phyloP scores from a whole-genome alignment of 1,140 invertebrate species.

The Hesperophylax magnus region DNA sequence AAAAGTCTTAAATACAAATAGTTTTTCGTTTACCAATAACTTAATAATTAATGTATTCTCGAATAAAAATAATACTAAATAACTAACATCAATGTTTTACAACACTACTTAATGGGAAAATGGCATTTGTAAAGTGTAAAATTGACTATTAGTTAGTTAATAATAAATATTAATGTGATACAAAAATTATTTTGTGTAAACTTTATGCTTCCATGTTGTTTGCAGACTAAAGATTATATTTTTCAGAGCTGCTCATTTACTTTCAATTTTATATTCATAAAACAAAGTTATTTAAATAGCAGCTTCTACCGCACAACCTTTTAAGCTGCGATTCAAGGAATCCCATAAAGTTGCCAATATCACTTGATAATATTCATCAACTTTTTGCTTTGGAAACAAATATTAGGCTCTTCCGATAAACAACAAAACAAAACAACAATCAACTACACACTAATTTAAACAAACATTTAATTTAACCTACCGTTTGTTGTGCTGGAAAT shows the following conservation, averaged over 20 bases:
- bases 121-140: constrained; percentile 40
- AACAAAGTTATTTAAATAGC: too few species aligned
- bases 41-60: constrained; percentile 1
- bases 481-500: constrained; percentile 27
- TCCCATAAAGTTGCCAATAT: constrained; percentile 9
- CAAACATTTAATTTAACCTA: too few species aligned
- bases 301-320: not conserved
- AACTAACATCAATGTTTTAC: constrained; percentile 18
- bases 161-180: constrained; percentile 24
- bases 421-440: constrained; percentile 8
- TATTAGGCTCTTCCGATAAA: constrained; percentile 12
- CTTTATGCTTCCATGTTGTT: too few species aligned
- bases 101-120: constrained; percentile 24
- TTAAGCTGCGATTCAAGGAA: constrained; percentile 15
- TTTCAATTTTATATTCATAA: not conserved
- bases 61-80: constrained; percentile 21
- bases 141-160: constrained; percentile 37
- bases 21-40: constrained; percentile 20
- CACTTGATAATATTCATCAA: not conserved
- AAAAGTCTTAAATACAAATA: not conserved
- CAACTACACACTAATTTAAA: not conserved
- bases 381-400: constrained; percentile 18
- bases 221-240: too few species aligned
- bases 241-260: not conserved
- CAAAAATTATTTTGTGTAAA: constrained; percentile 6